These are phyloP conservation scores for Agrilus mali DNA, from an alignment of 2,888 invertebrate species.

Conservation along the genomic window DNA sequence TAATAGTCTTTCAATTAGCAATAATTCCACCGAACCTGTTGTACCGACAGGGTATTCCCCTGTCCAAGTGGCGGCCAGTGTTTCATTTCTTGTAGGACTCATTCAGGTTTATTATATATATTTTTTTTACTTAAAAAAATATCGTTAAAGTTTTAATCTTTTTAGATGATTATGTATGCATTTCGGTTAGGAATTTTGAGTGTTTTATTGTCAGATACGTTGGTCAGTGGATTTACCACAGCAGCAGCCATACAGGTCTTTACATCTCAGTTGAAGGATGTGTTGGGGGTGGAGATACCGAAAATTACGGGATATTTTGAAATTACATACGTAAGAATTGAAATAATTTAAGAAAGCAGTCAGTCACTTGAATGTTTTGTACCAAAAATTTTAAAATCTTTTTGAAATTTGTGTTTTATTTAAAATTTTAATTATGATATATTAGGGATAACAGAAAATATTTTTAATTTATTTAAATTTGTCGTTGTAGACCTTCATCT, in stretches of 20 bases:
- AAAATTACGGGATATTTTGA: constrained; percentile 48
- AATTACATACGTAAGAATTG: constrained; percentile 39
- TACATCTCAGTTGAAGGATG: constrained; percentile 50
- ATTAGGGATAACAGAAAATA: too few species aligned
- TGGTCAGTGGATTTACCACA: constrained; percentile 62
- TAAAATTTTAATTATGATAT: too few species aligned
- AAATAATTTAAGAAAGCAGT: constrained; percentile 7
- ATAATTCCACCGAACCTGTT: constrained; percentile 11
- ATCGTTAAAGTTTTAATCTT: constrained; percentile 4
- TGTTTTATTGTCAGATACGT: constrained; percentile 47
- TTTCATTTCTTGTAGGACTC: constrained; percentile 62
- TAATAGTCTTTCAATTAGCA: constrained; percentile 2
- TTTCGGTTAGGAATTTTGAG: constrained; percentile 47
- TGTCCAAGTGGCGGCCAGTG: constrained; percentile 59
- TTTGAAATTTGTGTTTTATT: too few species aligned
- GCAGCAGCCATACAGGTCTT: constrained; percentile 60
- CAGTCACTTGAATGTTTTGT: too few species aligned
- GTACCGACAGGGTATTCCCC: constrained; percentile 28
- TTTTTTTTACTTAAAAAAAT: constrained; percentile 9
- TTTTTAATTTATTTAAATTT: constrained; percentile 7
- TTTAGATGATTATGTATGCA: constrained; percentile 49
- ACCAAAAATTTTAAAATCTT: too few species aligned
- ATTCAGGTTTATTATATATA: constrained; percentile 64
- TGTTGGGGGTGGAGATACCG: constrained; percentile 43
- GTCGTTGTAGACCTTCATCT: constrained; percentile 42